Percentiles rank a stretch among this genome's conserved stretches.
Evolutionary conservation across 2,888 invertebrate genomes (phyloP).

Genomic region (Amblyjoppa fuscipennis): DNA sequence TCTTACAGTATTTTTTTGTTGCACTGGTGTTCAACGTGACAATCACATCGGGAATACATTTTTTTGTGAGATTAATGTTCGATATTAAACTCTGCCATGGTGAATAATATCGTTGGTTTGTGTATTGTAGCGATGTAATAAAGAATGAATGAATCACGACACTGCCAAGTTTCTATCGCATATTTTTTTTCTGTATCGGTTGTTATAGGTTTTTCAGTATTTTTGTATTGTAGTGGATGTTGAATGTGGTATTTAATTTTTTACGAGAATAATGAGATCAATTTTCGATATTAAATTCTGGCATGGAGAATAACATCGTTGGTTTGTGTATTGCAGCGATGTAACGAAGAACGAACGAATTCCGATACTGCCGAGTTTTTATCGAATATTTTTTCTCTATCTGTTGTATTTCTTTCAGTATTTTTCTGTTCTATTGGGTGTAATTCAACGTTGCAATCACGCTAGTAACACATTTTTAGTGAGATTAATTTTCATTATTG

Average conservation of each 20-base stretch:
- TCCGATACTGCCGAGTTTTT: neutral
- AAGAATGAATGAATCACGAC: no score
- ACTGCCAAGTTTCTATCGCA: no score
- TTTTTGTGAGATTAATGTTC: neutral
- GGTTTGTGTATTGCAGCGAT: neutral
- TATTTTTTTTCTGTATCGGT: no score
- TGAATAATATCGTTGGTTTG: neutral
- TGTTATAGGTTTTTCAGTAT: no score
- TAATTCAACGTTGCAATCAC: neutral
- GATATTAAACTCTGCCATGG: neutral
- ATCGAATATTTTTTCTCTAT: no score
- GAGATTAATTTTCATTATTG: neutral
- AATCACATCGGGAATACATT: neutral
- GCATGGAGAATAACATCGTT: neutral
- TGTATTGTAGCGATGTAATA: neutral
- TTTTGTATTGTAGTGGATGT: no score
- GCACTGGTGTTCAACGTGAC: neutral
- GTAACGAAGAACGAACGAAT: slow-evolving; percentile 20
- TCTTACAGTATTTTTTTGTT: neutral
- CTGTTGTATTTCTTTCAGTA: no score
- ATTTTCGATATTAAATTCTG: neutral
- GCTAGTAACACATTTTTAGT: neutral
- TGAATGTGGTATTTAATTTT: no score
- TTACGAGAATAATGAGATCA: neutral
- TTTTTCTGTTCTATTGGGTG: no score